These are phyloP conservation scores for Cataglyphis altisquamis DNA, from an alignment of 2,888 invertebrate species.

Conservation along the genomic window DNA sequence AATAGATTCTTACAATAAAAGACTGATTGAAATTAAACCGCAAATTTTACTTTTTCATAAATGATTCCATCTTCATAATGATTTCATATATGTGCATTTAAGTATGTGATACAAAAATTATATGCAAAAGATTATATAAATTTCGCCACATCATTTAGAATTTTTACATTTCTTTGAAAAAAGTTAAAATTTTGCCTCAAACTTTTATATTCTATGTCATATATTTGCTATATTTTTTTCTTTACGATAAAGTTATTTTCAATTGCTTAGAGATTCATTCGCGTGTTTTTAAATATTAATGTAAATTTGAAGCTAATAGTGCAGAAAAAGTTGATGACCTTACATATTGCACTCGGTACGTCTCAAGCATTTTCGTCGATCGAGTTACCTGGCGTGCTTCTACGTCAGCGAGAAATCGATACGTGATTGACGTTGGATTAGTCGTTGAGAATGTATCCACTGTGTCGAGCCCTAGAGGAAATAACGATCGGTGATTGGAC, in stretches of 20 bases:
- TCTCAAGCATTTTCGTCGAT: conserved; percentile 59
- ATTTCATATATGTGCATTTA: neutral
- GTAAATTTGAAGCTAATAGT: neutral
- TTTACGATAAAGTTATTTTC: neutral
- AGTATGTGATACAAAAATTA: neutral
- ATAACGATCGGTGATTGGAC: conserved; percentile 53
- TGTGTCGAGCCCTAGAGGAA: conserved; percentile 50
- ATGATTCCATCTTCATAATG: neutral
- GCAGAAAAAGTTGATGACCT: conserved; percentile 55
- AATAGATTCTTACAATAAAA: neutral
- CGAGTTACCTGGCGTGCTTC: conserved; percentile 61
- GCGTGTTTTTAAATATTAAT: conserved; percentile 1
- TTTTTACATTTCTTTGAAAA: neutral
- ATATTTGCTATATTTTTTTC: neutral
- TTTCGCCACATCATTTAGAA: neutral
- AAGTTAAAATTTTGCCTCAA: neutral
- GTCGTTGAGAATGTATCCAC: conserved; percentile 59
- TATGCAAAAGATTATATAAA: neutral
- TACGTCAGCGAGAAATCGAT: conserved; percentile 55
- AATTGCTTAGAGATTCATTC: neutral
- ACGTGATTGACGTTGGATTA: conserved; percentile 71
- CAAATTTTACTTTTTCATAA: neutral
- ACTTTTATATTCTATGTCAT: neutral
- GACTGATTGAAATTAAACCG: neutral
- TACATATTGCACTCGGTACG: conserved; percentile 52